Percentiles rank a stretch among this genome's conserved stretches.
Conservation (phyloP, 1,140 invertebrate species). For the Brachionus paranguensis region DNA sequence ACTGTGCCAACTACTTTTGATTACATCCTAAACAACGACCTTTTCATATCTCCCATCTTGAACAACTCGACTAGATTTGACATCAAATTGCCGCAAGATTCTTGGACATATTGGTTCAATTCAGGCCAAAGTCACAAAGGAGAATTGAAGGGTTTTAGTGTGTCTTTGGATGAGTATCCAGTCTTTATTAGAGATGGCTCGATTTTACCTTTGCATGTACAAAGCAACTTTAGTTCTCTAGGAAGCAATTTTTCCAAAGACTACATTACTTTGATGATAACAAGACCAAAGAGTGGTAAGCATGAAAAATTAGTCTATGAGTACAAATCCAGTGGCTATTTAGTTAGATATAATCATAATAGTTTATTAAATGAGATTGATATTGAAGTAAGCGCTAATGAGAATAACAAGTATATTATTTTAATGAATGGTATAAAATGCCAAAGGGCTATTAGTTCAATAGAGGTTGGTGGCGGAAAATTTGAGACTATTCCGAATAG, state of each 20-base stretch:
- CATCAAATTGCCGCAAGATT: background rate
- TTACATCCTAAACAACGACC: background rate
- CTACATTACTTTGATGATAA: background rate
- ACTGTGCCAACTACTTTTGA: conserved; percentile 7
- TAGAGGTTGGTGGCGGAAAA: background rate
- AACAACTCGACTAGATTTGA: background rate
- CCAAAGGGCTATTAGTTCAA: background rate
- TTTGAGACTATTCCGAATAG: background rate
- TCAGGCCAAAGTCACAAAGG: background rate
- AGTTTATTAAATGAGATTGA: background rate
- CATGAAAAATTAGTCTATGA: background rate
- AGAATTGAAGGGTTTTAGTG: background rate
- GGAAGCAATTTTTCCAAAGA: conserved; percentile 19
- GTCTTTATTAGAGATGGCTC: conserved; percentile 7
- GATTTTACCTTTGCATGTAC: background rate
- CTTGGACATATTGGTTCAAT: conserved; percentile 34
- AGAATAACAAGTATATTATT: conserved; percentile 21
- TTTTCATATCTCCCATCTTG: background rate
- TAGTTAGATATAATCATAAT: background rate
- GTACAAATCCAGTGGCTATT: conserved; percentile 2
- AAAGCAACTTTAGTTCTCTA: background rate
- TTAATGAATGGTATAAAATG: background rate
- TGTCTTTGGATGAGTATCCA: background rate
- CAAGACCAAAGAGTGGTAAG: background rate
- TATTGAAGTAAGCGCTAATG: conserved; percentile 19